Conservation (phyloP, 1,140 invertebrate genomes). For the Heliothis virescens region DNA sequence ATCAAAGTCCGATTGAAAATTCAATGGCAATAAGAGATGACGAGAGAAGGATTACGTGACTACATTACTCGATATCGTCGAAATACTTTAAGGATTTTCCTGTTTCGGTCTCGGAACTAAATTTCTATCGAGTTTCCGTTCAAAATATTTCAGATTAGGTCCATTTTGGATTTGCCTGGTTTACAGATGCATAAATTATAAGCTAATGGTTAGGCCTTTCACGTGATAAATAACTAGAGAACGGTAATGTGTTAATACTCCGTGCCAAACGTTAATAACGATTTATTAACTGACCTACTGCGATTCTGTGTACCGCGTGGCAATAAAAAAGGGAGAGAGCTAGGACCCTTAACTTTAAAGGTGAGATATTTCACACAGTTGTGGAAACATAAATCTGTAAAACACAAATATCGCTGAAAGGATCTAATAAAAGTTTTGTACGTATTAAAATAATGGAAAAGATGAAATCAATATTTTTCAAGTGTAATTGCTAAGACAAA, state of each 20-base stretch:
- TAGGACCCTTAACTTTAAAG: background rate
- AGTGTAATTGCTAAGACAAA: conserved; percentile 81
- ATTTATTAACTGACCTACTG: conserved; percentile 2
- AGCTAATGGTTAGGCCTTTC: background rate
- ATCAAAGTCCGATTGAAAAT: conserved; percentile 80
- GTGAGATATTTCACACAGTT: conserved; percentile 43
- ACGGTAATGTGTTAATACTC: background rate
- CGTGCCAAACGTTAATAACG: background rate
- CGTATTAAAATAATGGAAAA: conserved; percentile 59
- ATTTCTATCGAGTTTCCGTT: conserved; percentile 17
- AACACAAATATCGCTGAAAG: conserved; percentile 40
- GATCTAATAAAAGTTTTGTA: conserved; percentile 47
- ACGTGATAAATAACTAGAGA: conserved; percentile 11
- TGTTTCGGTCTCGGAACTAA: conserved; percentile 19
- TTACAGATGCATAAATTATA: conserved; percentile 3
- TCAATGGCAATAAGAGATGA: conserved; percentile 78
- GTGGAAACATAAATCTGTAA: conserved; percentile 36
- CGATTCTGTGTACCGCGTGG: background rate
- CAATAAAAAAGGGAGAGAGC: background rate
- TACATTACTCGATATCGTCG: conserved; percentile 67
- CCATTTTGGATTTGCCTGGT: background rate
- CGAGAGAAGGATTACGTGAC: conserved; percentile 79
- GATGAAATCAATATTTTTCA: conserved; percentile 82
- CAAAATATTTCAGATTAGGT: background rate
- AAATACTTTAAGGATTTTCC: conserved; percentile 55